These are phyloP conservation scores for Cantharis nigra DNA, from an alignment of 2,888 invertebrate genomes.

Conservation along the genomic window DNA sequence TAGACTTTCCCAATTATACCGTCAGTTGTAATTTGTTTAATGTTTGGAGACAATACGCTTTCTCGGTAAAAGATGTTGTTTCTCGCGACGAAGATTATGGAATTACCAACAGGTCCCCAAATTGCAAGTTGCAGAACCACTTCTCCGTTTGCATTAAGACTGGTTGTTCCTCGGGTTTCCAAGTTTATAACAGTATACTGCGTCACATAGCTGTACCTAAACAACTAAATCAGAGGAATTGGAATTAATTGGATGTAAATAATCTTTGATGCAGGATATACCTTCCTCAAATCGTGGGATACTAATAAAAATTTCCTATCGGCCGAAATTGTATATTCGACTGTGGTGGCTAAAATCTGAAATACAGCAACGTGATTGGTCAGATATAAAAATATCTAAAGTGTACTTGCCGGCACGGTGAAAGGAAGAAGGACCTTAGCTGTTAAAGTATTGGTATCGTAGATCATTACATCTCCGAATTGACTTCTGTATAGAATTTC, in stretches of 20 bases:
- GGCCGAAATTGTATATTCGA: conserved; percentile 65
- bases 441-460: conserved; percentile 58
- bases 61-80: conserved; percentile 79
- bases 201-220: conserved; percentile 79
- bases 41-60: conserved; percentile 55
- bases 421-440: conserved; percentile 56
- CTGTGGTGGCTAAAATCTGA: conserved; percentile 53
- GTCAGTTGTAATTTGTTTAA: conserved; percentile 66
- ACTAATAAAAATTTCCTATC: conserved; percentile 68
- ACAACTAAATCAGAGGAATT: conserved; percentile 63
- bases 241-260: not conserved
- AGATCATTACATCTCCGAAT: conserved; percentile 62
- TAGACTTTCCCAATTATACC: conserved; percentile 63
- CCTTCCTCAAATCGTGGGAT: conserved; percentile 67
- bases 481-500: conserved; percentile 66
- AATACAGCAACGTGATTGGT: conserved; percentile 29
- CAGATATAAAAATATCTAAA: not conserved
- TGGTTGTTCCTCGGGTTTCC: conserved; percentile 57
- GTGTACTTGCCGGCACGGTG: conserved; percentile 58
- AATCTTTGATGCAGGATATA: conserved; percentile 44
- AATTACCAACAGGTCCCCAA: conserved; percentile 78
- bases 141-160: conserved; percentile 49
- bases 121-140: conserved; percentile 70
- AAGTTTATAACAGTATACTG: conserved; percentile 73
- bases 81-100: conserved; percentile 70